A percentile compares a stretch with the other conserved stretches of the same genome.
Evolutionary conservation across 2,797 vertebrate species (phyloP).

Genomic region (Thamnophis elegans): DNA sequence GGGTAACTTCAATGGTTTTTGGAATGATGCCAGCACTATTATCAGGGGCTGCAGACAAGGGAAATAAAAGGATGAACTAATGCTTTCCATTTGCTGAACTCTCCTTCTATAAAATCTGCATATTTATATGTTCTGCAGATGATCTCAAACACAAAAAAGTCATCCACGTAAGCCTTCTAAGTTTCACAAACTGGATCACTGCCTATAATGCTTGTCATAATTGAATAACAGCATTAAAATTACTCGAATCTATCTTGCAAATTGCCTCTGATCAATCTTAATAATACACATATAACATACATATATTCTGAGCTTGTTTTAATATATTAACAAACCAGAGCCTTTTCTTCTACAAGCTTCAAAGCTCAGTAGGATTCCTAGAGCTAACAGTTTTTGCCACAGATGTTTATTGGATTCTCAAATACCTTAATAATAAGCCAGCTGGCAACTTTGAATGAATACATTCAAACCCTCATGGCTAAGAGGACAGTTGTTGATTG

Average conservation of each 20-base stretch:
- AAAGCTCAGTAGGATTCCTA: conserved; percentile 44
- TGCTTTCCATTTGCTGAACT: conserved; percentile 33
- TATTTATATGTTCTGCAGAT: background rate
- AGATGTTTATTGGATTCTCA: conserved; percentile 11
- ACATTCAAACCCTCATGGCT: background rate
- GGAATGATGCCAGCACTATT: conserved; percentile 87
- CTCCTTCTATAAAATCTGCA: background rate
- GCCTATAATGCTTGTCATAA: background rate
- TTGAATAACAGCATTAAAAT: conserved; percentile 23
- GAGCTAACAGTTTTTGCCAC: conserved; percentile 41
- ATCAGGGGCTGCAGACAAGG: conserved; percentile 80
- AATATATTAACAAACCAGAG: background rate
- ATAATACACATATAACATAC: background rate
- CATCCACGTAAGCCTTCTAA: background rate
- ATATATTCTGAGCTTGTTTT: background rate
- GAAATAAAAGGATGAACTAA: conserved; percentile 28
- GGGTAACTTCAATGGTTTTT: conserved; percentile 92
- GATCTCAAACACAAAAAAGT: background rate
- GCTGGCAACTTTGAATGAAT: conserved; percentile 50
- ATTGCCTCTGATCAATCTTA: background rate
- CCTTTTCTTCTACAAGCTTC: conserved; percentile 30
- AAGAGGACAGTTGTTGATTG: background rate
- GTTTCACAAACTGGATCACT: background rate
- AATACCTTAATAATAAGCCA: conserved; percentile 49
- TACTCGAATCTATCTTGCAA: background rate